Percentiles rank a stretch among this genome's conserved stretches.
These are phyloP conservation scores for Chrysolina oricalcia DNA, from an alignment of 2,888 invertebrate genomes.

Conservation along the genomic window DNA sequence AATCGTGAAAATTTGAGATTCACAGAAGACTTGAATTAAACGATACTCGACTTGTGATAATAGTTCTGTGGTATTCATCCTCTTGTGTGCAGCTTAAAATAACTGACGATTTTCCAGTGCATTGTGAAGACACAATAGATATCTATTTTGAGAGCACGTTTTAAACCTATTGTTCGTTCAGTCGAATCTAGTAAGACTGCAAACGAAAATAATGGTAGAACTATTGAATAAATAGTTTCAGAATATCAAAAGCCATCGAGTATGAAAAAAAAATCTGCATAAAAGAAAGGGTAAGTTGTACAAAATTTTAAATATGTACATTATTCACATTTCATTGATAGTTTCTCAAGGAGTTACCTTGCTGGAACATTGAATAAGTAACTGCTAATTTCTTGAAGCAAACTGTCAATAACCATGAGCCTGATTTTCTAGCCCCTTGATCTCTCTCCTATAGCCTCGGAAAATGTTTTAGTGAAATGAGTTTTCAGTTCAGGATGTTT, in stretches of 20 bases:
- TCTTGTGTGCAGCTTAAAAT: not conserved
- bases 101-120: not conserved
- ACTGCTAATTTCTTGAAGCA: no score
- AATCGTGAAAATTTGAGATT: no score
- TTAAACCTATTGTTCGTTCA: not conserved
- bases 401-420: no score
- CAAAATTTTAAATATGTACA: not conserved
- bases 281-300: slow-evolving; percentile 2
- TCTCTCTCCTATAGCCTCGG: no score
- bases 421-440: no score
- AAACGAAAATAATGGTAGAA: not conserved
- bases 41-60: no score
- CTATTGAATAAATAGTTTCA: not conserved
- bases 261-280: not conserved
- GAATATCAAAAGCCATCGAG: not conserved
- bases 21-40: no score
- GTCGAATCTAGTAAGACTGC: no score
- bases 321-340: not conserved
- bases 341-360: not conserved
- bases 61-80: not conserved
- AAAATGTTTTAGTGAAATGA: no score
- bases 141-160: not conserved
- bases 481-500: no score
- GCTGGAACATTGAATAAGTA: no score
- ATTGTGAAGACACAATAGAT: not conserved